Conservation (phyloP, 2,113 vertebrate species). For the Hymenochirus boettgeri region DNA sequence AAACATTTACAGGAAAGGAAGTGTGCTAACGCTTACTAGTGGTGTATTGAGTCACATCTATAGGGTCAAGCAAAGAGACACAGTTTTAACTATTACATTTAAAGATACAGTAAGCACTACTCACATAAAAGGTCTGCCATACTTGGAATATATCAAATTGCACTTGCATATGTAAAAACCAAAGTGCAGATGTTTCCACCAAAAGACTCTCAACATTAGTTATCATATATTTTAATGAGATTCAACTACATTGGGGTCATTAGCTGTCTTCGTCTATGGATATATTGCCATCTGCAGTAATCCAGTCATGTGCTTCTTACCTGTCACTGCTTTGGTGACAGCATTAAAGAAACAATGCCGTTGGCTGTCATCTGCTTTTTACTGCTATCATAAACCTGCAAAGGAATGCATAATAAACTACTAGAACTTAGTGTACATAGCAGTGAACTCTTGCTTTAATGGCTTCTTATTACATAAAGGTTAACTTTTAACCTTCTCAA, state of each 20-base stretch:
- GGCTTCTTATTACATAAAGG: not conserved
- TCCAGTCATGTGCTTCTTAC: not conserved
- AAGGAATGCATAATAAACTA: slow-evolving; percentile 3
- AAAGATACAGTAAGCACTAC: no score
- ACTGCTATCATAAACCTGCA: not conserved
- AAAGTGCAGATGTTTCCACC: no score
- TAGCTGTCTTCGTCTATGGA: no score
- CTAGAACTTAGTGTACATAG: not conserved
- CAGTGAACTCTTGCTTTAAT: not conserved
- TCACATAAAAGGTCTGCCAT: no score
- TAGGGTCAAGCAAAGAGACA: no score
- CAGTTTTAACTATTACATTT: no score
- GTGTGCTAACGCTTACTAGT: not conserved
- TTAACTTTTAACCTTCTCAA: not conserved
- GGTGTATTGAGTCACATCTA: not conserved
- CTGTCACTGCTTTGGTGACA: slow-evolving; percentile 13
- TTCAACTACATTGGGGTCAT: no score
- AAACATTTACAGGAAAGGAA: not conserved
- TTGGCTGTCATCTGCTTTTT: slow-evolving; percentile 11
- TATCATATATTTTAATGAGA: no score
- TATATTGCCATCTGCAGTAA: not conserved
- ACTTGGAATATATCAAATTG: no score
- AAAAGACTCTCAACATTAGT: no score
- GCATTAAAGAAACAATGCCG: not conserved
- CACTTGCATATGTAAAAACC: no score